A percentile compares a stretch with the other conserved stretches of the same genome.
Conservation (phyloP, 2,113 vertebrate species). For the Lutjanus erythropterus region DNA sequence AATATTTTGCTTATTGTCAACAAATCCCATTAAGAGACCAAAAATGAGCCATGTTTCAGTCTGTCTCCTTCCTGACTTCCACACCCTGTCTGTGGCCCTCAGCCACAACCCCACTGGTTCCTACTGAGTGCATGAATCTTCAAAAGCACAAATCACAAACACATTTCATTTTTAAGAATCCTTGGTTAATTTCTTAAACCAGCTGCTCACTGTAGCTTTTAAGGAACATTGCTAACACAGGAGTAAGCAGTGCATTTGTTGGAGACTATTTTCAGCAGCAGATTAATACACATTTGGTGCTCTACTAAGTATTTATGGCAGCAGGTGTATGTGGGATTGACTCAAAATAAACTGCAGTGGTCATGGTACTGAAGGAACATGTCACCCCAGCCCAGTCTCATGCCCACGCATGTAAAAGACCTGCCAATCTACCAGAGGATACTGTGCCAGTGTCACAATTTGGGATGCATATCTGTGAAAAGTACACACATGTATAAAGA, state of each 20-base stretch:
- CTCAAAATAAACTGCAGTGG: not conserved
- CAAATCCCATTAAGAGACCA: conserved; percentile 22
- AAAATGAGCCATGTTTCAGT: not conserved
- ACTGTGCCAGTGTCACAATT: no score
- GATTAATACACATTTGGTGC: conserved; percentile 21
- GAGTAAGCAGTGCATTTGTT: not conserved
- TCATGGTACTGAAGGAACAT: not conserved
- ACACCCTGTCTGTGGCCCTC: not conserved
- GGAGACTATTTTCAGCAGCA: conserved; percentile 16
- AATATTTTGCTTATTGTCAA: not conserved
- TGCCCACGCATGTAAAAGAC: no score
- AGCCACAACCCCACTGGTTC: not conserved
- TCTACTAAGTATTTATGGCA: conserved; percentile 3
- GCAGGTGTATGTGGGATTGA: not conserved
- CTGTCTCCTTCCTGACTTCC: not conserved
- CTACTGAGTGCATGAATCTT: not conserved
- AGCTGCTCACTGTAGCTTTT: not conserved
- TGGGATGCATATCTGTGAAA: no score
- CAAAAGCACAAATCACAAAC: not conserved
- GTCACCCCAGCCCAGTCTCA: no score
- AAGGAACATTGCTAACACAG: not conserved
- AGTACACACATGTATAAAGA: no score
- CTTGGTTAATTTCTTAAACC: not conserved
- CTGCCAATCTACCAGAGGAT: no score
- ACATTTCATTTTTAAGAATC: not conserved